phyloP scores from a whole-genome alignment of 2,113 vertebrate species.

The Zapornia atra region DNA sequence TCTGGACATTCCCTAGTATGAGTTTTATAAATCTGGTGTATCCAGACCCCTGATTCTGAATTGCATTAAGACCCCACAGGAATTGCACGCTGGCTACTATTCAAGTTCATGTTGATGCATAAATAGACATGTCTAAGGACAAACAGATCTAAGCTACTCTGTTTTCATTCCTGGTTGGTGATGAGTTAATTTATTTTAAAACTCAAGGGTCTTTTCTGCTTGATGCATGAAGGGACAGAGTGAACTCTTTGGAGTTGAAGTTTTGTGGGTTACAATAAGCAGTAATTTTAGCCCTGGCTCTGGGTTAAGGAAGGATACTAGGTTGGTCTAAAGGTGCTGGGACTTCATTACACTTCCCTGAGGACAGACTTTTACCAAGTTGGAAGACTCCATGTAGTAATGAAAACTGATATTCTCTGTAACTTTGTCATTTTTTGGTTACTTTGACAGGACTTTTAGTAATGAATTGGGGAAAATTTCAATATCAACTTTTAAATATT shows the following conservation, averaged over 20 bases:
- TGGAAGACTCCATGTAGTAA: neutral
- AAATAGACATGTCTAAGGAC: neutral
- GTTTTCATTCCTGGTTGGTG: neutral
- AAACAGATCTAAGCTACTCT: too few relatives aligned
- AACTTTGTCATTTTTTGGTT: neutral
- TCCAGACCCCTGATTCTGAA: neutral
- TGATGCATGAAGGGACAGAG: neutral
- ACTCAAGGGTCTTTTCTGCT: neutral
- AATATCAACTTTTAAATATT: neutral
- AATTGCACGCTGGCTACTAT: neutral
- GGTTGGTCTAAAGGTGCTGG: neutral
- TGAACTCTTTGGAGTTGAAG: neutral
- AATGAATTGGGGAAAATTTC: neutral
- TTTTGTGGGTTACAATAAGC: neutral
- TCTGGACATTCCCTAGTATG: neutral
- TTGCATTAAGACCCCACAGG: neutral
- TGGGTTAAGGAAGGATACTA: neutral
- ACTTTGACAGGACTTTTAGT: neutral
- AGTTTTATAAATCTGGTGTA: neutral
- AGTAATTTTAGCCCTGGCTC: neutral
- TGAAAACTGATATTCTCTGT: neutral
- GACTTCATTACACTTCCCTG: neutral
- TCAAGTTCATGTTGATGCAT: neutral
- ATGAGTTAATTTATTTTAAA: conserved; percentile 36
- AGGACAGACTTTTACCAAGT: neutral